Conservation (phyloP, 2,113 vertebrate species). For the Rhinolophus sinicus region DNA sequence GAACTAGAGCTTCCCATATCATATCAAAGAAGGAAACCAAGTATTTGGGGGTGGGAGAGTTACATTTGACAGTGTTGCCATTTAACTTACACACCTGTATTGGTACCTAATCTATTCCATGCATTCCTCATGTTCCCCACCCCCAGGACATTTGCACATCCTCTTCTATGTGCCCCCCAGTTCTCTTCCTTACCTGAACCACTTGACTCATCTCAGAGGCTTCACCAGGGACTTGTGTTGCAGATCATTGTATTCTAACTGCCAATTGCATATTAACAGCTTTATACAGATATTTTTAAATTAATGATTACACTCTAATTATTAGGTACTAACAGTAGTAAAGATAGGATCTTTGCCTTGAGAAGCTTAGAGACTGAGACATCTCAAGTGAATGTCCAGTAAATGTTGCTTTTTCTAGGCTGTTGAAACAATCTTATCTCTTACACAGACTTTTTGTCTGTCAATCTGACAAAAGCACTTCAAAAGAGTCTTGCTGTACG, state of each 20-base stretch:
- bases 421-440: background rate
- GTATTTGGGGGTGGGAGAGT: background rate
- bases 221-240: background rate
- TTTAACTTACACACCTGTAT: background rate
- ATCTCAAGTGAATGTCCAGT: background rate
- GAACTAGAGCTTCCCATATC: background rate
- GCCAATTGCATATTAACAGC: background rate
- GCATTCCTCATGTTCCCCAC: too few species aligned
- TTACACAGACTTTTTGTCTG: background rate
- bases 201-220: background rate
- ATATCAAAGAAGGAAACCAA: background rate
- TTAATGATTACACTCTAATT: background rate
- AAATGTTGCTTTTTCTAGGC: background rate
- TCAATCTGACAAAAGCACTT: background rate
- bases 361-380: background rate
- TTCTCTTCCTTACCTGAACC: background rate
- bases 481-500: background rate
- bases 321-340: background rate
- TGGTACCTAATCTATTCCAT: background rate
- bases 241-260: background rate
- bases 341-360: background rate
- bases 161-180: background rate
- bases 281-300: background rate
- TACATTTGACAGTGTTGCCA: background rate
- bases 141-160: background rate